Evolutionary conservation across 2,797 vertebrate genomes (phyloP).

Genomic region (Acanthiza pusilla): DNA sequence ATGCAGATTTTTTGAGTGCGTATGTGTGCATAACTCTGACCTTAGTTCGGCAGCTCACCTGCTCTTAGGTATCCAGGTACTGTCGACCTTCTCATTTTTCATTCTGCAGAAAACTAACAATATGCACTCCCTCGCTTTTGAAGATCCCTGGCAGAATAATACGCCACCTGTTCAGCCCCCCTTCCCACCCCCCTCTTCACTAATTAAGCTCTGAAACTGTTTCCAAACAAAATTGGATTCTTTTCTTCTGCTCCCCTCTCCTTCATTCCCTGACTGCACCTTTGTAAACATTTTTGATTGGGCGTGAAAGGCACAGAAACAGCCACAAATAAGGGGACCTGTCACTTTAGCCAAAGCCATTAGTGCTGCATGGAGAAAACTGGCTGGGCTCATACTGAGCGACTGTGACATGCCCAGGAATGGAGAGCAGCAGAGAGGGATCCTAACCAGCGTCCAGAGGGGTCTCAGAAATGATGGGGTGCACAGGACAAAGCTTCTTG

Average conservation of each 20-base stretch:
- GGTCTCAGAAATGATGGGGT: background rate
- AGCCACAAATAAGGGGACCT: background rate
- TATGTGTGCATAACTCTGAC: background rate
- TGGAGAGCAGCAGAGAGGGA: background rate
- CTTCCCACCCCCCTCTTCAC: conserved; percentile 6
- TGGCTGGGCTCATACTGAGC: background rate
- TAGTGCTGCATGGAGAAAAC: background rate
- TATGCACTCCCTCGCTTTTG: conserved; percentile 30
- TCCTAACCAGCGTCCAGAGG: background rate
- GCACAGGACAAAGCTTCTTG: background rate
- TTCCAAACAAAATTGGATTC: conserved; percentile 68
- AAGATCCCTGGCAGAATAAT: conserved; percentile 62
- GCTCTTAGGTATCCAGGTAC: conserved; percentile 35
- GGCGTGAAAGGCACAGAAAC: background rate
- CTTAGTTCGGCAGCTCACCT: background rate
- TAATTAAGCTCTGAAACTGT: conserved; percentile 72
- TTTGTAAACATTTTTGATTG: conserved; percentile 55
- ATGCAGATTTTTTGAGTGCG: conserved; percentile 16
- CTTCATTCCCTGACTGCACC: conserved; percentile 15
- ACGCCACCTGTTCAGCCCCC: conserved; percentile 62
- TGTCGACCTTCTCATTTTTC: conserved; percentile 45
- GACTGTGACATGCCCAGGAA: background rate
- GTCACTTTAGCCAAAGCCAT: conserved; percentile 9
- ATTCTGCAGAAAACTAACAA: conserved; percentile 56
- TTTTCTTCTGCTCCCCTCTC: conserved; percentile 32